Base-by-base conservation (phyloP, 1,140 invertebrate genomes). In the Lordiphosa mommai region DNA sequence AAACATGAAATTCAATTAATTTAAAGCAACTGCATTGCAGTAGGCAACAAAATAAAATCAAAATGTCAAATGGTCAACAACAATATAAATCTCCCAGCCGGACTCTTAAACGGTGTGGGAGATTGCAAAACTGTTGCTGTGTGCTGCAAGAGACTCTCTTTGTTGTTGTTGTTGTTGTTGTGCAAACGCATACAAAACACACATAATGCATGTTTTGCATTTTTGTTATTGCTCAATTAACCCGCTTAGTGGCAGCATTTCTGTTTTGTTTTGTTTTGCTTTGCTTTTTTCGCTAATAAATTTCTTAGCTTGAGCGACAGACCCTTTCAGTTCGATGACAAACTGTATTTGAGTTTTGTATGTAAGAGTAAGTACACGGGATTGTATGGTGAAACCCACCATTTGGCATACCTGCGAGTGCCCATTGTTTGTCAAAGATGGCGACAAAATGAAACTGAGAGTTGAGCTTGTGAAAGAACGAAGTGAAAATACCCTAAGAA, bases 221-320 rank as follows among this genome's bases (percentile, higher is more conserved):
- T 71, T 68, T 82, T 53, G 52, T 71, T 60, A 63, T 80, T 82
- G 58, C 76, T 71, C 66, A 82, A 80, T 80, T 80, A 80, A 82
- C 76, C 76, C 70, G 47, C 71, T 64, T 76, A 43, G 53, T 43
- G 41, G 52, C 33, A 50, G 27, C 12, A 50, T 40, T 53, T 20
- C 20, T 17, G 9, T 40, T 29, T 43, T 3, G 12, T 7, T 3
- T 12, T 43, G 27, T 12, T 43, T 17, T 40, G 50, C 37, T 48
- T 66, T 65, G 63, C 53, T 53, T 50, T 38, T 61, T 50, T 55
- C 37, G 66, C 71, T 71, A 71, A 74, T 80, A 82, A 82, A 82
- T 72, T 72, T 56, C 1, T 58, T 4, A 30, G 32, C 23, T 34
- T 30, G 43, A 32, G 36, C 44, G 34, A 16, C 29, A 37, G 48